A percentile compares a stretch with the other conserved stretches of the same genome.
Evolutionary conservation across 2,797 vertebrate genomes (phyloP).

Genomic region (Aselliscus stoliczkanus): DNA sequence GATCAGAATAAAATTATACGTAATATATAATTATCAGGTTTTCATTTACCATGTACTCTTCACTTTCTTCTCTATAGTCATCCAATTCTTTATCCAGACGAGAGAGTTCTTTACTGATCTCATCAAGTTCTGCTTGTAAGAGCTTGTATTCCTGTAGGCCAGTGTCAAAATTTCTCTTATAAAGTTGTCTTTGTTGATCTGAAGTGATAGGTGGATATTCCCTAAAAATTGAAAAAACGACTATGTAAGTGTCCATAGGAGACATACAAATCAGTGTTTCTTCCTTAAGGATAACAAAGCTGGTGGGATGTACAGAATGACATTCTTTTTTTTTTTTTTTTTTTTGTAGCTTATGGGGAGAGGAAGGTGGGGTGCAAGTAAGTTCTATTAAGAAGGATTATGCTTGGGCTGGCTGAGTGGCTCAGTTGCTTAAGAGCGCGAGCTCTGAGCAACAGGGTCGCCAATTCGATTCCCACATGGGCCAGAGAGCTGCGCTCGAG

Average conservation of each 20-base stretch:
- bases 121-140: slow-evolving; percentile 88
- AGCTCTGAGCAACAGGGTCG: no score
- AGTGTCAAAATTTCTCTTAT: slow-evolving; percentile 87
- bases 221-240: slow-evolving; percentile 67
- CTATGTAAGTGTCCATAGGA: neutral
- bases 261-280: neutral
- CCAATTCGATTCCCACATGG: no score
- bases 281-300: neutral
- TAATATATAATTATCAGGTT: neutral
- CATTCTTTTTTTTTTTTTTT: neutral
- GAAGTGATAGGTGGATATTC: slow-evolving; percentile 83
- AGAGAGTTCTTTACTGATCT: slow-evolving; percentile 83
- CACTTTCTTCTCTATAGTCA: slow-evolving; percentile 84
- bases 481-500: no score
- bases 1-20: neutral
- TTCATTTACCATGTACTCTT: slow-evolving; percentile 84
- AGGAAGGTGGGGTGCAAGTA: neutral
- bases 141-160: slow-evolving; percentile 86
- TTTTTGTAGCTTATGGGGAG: neutral
- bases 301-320: neutral
- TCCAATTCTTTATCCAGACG: slow-evolving; percentile 86
- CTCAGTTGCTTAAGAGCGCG: no score
- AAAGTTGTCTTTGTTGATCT: slow-evolving; percentile 80
- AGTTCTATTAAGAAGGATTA: neutral
- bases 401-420: neutral